These are phyloP conservation scores for Tinea pellionella DNA, from an alignment of 2,888 invertebrate species.

Conservation along the genomic window DNA sequence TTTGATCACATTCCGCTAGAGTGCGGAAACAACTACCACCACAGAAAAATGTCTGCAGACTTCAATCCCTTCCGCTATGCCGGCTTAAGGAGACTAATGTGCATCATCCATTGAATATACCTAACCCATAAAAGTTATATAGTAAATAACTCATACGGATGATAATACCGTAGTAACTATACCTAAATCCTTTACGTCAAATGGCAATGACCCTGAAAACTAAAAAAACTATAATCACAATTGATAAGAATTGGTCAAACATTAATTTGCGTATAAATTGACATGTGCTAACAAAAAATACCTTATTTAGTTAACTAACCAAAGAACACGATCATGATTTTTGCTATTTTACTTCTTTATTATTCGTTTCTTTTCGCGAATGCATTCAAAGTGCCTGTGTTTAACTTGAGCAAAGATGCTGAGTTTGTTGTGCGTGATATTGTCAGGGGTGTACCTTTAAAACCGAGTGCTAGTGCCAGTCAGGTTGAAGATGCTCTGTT, in stretches of 20 bases:
- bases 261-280: not conserved
- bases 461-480: not conserved
- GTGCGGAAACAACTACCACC: too few relatives aligned
- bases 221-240: not conserved
- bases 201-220: slow-evolving; percentile 3
- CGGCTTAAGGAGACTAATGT: too few relatives aligned
- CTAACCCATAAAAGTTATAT: too few relatives aligned
- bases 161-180: not conserved
- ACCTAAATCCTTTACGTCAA: not conserved
- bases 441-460: not conserved
- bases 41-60: too few relatives aligned
- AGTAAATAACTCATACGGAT: not conserved
- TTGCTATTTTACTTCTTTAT: too few relatives aligned
- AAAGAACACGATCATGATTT: too few relatives aligned
- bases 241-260: not conserved
- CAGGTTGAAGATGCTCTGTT: not conserved
- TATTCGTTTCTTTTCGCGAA: not conserved
- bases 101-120: too few relatives aligned
- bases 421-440: not conserved
- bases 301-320: not conserved
- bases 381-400: not conserved
- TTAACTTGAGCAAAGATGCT: not conserved
- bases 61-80: too few relatives aligned
- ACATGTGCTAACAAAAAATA: not conserved
- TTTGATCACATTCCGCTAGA: too few relatives aligned